Evolutionary conservation across 2,888 invertebrate genomes (phyloP).

Genomic region (Criorhina ranunculi): DNA sequence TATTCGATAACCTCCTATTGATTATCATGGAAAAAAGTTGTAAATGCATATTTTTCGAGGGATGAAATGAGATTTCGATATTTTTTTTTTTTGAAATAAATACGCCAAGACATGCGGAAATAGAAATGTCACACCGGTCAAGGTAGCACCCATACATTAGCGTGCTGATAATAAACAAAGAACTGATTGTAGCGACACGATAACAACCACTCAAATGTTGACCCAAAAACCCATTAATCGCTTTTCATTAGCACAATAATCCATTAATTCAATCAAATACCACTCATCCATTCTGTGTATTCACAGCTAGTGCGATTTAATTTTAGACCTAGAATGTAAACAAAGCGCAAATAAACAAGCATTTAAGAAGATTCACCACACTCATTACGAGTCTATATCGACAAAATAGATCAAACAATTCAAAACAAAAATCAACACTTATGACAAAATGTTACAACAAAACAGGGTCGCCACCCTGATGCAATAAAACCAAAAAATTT

Average conservation of each 20-base stretch:
- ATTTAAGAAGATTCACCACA: too few relatives aligned
- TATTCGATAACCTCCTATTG: too few relatives aligned
- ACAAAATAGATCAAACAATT: slow-evolving; percentile 16
- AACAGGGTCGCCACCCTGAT: too few relatives aligned
- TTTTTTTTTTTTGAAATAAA: too few relatives aligned
- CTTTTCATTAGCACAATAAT: slow-evolving; percentile 2
- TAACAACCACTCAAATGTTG: slow-evolving; percentile 10
- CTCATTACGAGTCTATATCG: not conserved
- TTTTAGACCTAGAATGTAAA: not conserved
- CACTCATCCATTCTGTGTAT: not conserved
- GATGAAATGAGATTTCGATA: too few relatives aligned
- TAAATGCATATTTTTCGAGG: too few relatives aligned
- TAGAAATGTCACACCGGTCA: not conserved
- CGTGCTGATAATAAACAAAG: not conserved
- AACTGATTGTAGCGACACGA: not conserved
- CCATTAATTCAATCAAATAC: not conserved
- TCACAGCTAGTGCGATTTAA: not conserved
- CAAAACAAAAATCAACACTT: too few relatives aligned
- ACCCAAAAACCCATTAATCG: slow-evolving; percentile 13
- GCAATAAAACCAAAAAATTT: too few relatives aligned
- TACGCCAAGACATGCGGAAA: not conserved
- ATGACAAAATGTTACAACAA: too few relatives aligned
- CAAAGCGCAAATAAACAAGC: too few relatives aligned
- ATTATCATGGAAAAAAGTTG: too few relatives aligned
- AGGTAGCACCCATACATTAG: not conserved